These are phyloP conservation scores for Zophobas atratus DNA, from an alignment of 1,140 invertebrate genomes.

Conservation along the genomic window DNA sequence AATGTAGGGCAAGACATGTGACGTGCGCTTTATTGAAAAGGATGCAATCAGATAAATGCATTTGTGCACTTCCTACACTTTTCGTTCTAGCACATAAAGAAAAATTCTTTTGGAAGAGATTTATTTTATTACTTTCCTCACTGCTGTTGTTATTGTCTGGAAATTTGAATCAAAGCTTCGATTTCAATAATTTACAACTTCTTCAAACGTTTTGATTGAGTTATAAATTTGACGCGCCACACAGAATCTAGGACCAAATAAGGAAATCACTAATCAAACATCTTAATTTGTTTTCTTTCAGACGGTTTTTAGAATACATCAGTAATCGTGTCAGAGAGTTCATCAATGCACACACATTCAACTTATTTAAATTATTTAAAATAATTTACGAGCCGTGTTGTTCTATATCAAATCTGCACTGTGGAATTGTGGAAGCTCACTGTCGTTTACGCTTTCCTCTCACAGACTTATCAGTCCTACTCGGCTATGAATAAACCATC, in stretches of 20 bases:
- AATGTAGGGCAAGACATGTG: slow-evolving; percentile 7
- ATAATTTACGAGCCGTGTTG: no score
- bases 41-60: slow-evolving; percentile 37
- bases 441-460: slow-evolving; percentile 7
- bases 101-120: slow-evolving; percentile 1
- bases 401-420: no score
- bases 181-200: slow-evolving; percentile 33
- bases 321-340: no score
- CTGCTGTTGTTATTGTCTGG: slow-evolving; percentile 14
- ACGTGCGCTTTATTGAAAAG: slow-evolving; percentile 27
- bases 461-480: slow-evolving; percentile 11
- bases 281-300: neutral
- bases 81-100: slow-evolving; percentile 2
- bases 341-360: no score
- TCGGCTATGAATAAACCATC: slow-evolving; percentile 29
- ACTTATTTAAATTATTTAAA: no score
- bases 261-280: neutral
- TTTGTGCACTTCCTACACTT: slow-evolving; percentile 5
- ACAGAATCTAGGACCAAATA: neutral
- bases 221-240: slow-evolving; percentile 16
- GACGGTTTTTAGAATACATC: no score
- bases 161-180: slow-evolving; percentile 20
- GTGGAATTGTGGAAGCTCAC: no score
- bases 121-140: slow-evolving; percentile 24
- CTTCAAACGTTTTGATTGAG: slow-evolving; percentile 14